These are phyloP conservation scores for Schizotus pectinicornis DNA, from an alignment of 2,888 invertebrate genomes.

Conservation along the genomic window DNA sequence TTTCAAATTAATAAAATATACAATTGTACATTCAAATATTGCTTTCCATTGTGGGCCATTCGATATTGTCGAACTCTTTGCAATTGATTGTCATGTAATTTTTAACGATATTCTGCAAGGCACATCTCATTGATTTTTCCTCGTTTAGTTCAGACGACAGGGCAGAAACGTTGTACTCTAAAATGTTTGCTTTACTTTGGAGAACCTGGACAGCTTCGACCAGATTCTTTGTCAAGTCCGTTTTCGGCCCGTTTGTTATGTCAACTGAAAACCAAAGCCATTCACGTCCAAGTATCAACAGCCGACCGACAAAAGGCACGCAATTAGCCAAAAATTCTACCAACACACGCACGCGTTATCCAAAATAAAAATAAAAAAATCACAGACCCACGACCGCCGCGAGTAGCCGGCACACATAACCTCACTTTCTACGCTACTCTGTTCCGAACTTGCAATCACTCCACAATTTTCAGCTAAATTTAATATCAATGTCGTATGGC, in stretches of 20 bases:
- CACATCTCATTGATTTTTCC: conserved; percentile 53
- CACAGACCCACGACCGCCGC: conserved; percentile 7
- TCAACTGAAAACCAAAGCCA: conserved; percentile 41
- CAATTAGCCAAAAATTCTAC: conserved; percentile 1
- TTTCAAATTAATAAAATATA: conserved; percentile 8
- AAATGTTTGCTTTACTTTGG: conserved; percentile 49
- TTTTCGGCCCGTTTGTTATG: conserved; percentile 43
- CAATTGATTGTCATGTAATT: conserved; percentile 40
- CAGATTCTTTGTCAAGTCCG: conserved; percentile 43
- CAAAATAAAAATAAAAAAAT: conserved; percentile 3
- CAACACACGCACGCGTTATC: conserved; percentile 11
- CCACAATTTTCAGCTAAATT: no score
- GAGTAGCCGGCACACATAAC: background rate
- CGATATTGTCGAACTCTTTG: conserved; percentile 51
- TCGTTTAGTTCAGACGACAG: conserved; percentile 53
- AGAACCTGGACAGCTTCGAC: conserved; percentile 44
- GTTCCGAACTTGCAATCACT: no score
- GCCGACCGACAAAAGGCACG: background rate
- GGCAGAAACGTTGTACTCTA: conserved; percentile 53
- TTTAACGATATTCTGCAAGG: conserved; percentile 51
- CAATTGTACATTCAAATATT: conserved; percentile 37
- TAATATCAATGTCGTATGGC: no score
- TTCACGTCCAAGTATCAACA: conserved; percentile 1
- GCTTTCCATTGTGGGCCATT: conserved; percentile 52
- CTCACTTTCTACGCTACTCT: background rate